Evolutionary conservation across 2,113 vertebrate genomes (phyloP), one percentile per base, ranked within the genome.

Genomic region (Proterorhinus semilunaris): DNA sequence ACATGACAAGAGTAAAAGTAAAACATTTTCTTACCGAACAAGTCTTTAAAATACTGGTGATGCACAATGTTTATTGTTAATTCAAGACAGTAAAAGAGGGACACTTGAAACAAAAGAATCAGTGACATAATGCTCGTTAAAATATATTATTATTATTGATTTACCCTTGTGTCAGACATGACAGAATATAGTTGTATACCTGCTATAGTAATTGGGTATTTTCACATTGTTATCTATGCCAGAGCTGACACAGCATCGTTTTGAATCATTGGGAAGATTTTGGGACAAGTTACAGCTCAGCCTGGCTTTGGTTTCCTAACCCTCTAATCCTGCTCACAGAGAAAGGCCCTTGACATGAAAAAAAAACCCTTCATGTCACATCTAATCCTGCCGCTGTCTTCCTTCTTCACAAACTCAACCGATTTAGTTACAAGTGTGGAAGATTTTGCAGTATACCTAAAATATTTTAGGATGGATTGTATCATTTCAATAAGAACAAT

Each of bases 311-410:
- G 68, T 58, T 9, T 16, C 53, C 49, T 80, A 81, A 82, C 71
- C 58, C 67, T 9, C 51, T 80, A 78, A 84, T 77, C 74, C 69
- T 66, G 49, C 79, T 85, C 63, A 59, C 65, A 79, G 70, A 79
- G 69, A 80, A 71, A 72, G 75, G 54, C 65, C 76, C 71, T 79
- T 68, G 52, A 83, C 79, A 72, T n/a, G n/a, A n/a, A n/a, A 76
- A 67, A 82, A 79, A 84, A 82, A 79, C 82, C 82, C 77, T 71
- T 72, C 53, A 80, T 76, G 75, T 85, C 75, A 79, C 58, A 83
- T 80, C 77, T 79, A 76, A 85, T 85, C 81, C 83, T 12, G 8
- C 81, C 66, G 61, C 44, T 62, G 68, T 63, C 43, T 36, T 80
- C 50, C 52, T 70, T 51, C 49, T 67, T 47, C 55, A 43, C 48